A percentile compares a stretch with the other conserved stretches of the same genome.
These are phyloP conservation scores for Gadus chalcogrammus DNA, from an alignment of 2,113 vertebrate genomes.

Conservation along the genomic window DNA sequence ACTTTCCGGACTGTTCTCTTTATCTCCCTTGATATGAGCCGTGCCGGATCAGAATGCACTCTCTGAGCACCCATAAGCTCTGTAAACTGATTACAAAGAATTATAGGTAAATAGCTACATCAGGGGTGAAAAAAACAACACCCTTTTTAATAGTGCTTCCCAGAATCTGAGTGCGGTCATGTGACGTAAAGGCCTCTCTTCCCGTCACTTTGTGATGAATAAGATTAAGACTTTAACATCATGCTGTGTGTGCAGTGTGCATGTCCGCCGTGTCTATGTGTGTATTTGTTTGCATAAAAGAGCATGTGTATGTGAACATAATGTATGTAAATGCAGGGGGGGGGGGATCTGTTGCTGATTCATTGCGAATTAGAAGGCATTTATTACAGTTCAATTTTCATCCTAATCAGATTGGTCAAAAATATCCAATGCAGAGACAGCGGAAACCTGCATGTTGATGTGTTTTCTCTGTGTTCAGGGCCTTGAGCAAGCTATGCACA, in stretches of 20 bases:
- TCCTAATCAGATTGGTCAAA: too few relatives aligned
- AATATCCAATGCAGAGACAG: too few relatives aligned
- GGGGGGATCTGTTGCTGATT: too few relatives aligned
- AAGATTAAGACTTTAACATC: conserved; percentile 57
- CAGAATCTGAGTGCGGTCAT: conserved; percentile 54
- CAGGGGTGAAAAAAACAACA: conserved; percentile 41
- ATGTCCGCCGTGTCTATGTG: conserved; percentile 9
- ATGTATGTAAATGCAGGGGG: too few relatives aligned
- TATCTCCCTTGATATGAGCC: conserved; percentile 62
- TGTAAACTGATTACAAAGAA: conserved; percentile 69
- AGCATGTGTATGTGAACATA: too few relatives aligned
- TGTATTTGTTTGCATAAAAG: conserved; percentile 18
- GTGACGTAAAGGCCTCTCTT: conserved; percentile 57
- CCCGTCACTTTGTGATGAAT: conserved; percentile 62
- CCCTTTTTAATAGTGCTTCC: conserved; percentile 60
- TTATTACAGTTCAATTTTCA: too few relatives aligned
- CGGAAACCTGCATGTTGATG: too few relatives aligned
- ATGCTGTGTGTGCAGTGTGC: conserved; percentile 8
- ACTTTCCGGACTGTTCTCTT: conserved; percentile 59
- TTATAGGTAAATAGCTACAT: conserved; percentile 63
- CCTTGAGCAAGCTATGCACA: too few relatives aligned
- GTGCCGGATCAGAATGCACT: conserved; percentile 55
- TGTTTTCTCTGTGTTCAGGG: too few relatives aligned
- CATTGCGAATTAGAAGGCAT: too few relatives aligned
- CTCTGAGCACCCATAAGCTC: conserved; percentile 58